phyloP scores from a whole-genome alignment of 2,888 invertebrate species.

The Polymixis flavicincta region DNA sequence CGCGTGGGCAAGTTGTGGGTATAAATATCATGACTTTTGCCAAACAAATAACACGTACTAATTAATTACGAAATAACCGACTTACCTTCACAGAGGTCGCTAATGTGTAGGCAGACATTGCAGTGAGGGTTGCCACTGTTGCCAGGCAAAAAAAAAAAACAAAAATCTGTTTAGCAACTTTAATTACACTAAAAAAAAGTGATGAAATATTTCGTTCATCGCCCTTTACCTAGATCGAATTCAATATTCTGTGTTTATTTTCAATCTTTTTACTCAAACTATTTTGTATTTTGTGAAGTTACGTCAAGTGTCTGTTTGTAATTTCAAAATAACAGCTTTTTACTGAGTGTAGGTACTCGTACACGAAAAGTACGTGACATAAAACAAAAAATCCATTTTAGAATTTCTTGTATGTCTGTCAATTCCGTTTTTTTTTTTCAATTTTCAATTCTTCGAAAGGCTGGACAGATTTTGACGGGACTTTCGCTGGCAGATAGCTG shows the following conservation, averaged over 20 bases:
- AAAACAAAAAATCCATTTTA: no score
- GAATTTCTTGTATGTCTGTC: no score
- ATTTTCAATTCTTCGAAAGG: no score
- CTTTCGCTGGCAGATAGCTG: no score
- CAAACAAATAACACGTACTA: slow-evolving; percentile 46
- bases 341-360: no score
- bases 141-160: slow-evolving; percentile 3
- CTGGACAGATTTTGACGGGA: no score
- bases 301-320: neutral
- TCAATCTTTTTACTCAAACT: neutral
- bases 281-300: neutral
- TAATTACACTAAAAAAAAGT: neutral
- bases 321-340: no score
- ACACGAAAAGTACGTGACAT: no score
- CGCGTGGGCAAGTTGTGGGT: slow-evolving; percentile 64
- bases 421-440: no score
- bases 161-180: neutral
- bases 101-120: slow-evolving; percentile 32
- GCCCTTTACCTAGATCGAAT: neutral
- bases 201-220: neutral
- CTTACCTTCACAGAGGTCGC: slow-evolving; percentile 56
- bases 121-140: slow-evolving; percentile 47
- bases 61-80: slow-evolving; percentile 62
- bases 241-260: neutral
- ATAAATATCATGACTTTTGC: slow-evolving; percentile 53